Evolutionary conservation across 2,888 invertebrate genomes (phyloP).

Genomic region (Acrobasis repandana): DNA sequence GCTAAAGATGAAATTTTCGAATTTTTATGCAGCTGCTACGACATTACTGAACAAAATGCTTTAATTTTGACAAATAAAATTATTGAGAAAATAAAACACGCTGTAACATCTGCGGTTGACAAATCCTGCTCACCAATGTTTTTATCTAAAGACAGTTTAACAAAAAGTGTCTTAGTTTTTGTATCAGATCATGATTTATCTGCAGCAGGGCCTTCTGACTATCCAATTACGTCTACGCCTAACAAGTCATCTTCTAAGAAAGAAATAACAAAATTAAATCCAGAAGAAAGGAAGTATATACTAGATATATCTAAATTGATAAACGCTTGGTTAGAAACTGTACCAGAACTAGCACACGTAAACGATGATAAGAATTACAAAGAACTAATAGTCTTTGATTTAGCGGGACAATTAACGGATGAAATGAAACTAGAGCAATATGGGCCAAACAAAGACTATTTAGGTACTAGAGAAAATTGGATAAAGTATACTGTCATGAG

Average conservation of each 20-base stretch:
- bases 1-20: slow-evolving; percentile 26
- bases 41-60: slow-evolving; percentile 32
- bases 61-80: slow-evolving; percentile 29
- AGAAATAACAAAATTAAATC: slow-evolving; percentile 38
- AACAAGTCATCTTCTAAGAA: slow-evolving; percentile 35
- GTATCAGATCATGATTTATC: slow-evolving; percentile 37
- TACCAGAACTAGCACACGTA: slow-evolving; percentile 41
- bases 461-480: slow-evolving; percentile 39
- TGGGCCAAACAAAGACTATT: slow-evolving; percentile 30
- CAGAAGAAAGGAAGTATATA: slow-evolving; percentile 45
- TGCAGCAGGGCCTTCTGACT: slow-evolving; percentile 20
- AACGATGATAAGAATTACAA: slow-evolving; percentile 44
- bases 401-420: slow-evolving; percentile 52
- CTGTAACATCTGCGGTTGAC: not conserved
- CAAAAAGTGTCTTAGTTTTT: slow-evolving; percentile 40
- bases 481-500: slow-evolving; percentile 39
- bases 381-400: slow-evolving; percentile 47
- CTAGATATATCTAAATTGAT: slow-evolving; percentile 40
- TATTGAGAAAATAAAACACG: slow-evolving; percentile 21
- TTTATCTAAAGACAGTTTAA: slow-evolving; percentile 24
- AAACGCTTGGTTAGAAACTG: slow-evolving; percentile 47
- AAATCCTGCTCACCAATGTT: slow-evolving; percentile 1
- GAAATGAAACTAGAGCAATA: slow-evolving; percentile 45
- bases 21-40: slow-evolving; percentile 27
- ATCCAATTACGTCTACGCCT: slow-evolving; percentile 46